A percentile compares a stretch with the other conserved stretches of the same genome.
Conservation (phyloP, 2,113 vertebrate genomes). For the Accipiter virgatus region DNA sequence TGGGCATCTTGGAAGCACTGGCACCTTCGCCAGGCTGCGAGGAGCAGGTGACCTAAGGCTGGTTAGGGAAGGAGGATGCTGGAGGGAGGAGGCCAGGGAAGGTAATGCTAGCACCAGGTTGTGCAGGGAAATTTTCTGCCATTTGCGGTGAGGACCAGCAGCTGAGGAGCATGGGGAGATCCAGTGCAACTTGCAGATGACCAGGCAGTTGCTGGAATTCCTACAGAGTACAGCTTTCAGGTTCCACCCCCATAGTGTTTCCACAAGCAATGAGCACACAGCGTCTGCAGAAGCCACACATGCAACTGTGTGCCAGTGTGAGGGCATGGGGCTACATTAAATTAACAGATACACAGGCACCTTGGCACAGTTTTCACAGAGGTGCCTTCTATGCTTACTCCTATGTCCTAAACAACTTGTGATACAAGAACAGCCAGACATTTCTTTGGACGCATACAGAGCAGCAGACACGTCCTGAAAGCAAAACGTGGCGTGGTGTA, state of each 20-base stretch:
- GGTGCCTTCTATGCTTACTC: background rate
- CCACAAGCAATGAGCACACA: background rate
- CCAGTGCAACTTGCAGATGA: background rate
- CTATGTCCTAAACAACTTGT: background rate
- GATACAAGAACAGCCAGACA: background rate
- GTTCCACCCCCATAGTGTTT: background rate
- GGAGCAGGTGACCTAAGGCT: background rate
- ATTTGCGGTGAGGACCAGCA: background rate
- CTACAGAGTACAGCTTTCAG: background rate
- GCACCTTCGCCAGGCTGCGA: fast-evolving
- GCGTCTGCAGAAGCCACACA: fast-evolving
- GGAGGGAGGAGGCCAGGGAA: background rate
- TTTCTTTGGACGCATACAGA: background rate
- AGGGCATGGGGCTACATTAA: background rate
- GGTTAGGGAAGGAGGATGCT: background rate
- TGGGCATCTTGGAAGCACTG: background rate
- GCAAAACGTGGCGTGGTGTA: background rate
- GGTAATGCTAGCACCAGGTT: background rate
- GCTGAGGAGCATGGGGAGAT: background rate
- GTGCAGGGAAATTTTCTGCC: background rate
- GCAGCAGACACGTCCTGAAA: background rate
- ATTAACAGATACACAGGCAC: background rate
- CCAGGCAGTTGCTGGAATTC: background rate
- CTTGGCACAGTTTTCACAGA: background rate
- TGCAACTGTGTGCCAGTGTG: fast-evolving